Evolutionary conservation across 2,113 vertebrate species (phyloP).

Genomic region (Pachyramphus minor): DNA sequence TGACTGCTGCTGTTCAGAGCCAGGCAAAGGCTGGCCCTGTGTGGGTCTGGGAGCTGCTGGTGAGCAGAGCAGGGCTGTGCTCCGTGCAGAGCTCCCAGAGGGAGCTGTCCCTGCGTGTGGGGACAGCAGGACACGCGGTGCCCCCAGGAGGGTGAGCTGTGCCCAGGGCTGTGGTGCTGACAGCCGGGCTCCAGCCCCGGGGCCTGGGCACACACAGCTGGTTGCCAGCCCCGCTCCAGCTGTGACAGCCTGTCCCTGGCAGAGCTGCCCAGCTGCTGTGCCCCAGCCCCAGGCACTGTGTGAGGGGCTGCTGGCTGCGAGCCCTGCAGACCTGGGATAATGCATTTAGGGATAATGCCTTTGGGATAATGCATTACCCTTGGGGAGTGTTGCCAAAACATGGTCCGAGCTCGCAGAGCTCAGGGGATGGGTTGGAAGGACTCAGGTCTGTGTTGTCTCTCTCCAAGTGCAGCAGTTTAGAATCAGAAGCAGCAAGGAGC

Average conservation of each 20-base stretch:
- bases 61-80: neutral
- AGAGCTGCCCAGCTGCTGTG: neutral
- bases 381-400: neutral
- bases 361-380: fast-evolving
- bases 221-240: neutral
- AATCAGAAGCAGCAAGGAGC: neutral
- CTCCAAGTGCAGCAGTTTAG: neutral
- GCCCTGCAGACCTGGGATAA: neutral
- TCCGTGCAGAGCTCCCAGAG: fast-evolving
- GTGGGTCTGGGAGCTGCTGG: neutral
- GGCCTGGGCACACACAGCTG: neutral
- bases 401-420: neutral
- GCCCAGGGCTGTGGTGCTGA: fast-evolving
- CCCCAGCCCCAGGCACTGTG: fast-evolving
- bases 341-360: fast-evolving
- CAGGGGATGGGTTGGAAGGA: neutral
- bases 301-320: neutral
- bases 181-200: neutral
- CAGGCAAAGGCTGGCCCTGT: neutral
- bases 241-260: neutral
- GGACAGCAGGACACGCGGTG: too few species aligned
- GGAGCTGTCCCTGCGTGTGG: neutral
- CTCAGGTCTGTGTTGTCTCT: neutral
- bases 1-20: neutral
- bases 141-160: too few species aligned